Percentiles rank a stretch among this genome's conserved stretches.
Evolutionary conservation across 2,113 vertebrate genomes (phyloP).

Genomic region (Asarcornis scutulata): DNA sequence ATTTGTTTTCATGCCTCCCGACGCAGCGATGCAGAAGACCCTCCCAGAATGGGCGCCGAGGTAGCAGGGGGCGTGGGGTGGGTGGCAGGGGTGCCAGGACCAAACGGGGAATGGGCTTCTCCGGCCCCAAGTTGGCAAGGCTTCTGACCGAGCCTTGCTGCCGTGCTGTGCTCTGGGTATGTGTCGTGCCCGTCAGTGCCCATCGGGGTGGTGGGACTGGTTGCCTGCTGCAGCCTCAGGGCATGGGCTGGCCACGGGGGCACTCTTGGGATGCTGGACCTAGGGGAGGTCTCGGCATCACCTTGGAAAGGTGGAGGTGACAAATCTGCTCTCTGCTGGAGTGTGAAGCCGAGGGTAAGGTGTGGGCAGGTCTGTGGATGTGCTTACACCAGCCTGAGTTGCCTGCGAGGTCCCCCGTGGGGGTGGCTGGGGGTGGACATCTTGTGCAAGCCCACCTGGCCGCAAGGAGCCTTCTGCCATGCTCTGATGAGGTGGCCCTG

Average conservation of each 20-base stretch:
- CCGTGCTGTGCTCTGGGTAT: not conserved
- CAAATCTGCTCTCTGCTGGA: not conserved
- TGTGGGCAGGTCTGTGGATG: not conserved
- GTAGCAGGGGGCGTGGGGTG: not conserved
- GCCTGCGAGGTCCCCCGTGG: not conserved
- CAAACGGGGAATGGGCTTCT: not conserved
- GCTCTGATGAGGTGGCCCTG: not conserved
- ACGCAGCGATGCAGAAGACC: slow-evolving; percentile 39
- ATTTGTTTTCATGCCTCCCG: slow-evolving; percentile 66
- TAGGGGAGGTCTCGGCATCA: not conserved
- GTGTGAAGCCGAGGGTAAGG: accelerated
- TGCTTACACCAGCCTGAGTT: not conserved
- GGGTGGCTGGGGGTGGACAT: not conserved
- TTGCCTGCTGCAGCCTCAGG: not conserved
- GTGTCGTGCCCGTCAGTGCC: not conserved
- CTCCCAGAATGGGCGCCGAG: slow-evolving; percentile 12
- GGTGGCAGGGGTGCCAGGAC: not conserved
- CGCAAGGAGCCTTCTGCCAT: not conserved
- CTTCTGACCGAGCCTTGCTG: not conserved
- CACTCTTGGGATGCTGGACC: accelerated
- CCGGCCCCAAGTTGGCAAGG: not conserved
- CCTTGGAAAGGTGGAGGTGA: not conserved
- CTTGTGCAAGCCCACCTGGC: slow-evolving; percentile 18
- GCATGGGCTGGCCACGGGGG: not conserved
- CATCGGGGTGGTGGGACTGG: not conserved